phyloP scores from a whole-genome alignment of 2,888 invertebrate species.

The Agrotis puta region DNA sequence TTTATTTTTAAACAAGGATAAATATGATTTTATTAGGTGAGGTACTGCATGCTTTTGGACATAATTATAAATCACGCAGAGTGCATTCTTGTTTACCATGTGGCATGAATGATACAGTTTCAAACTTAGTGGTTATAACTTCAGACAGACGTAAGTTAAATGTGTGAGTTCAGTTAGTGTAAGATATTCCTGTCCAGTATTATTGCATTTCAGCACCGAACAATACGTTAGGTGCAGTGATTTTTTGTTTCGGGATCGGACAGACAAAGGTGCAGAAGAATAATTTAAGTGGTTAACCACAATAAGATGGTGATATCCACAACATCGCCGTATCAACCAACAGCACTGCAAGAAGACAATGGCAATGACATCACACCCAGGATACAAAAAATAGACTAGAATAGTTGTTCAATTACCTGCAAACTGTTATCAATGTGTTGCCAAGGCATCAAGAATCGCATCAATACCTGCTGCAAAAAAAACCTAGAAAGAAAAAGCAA shows the following conservation, averaged over 20 bases:
- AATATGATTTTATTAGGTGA: no score
- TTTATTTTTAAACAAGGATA: no score
- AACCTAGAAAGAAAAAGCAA: constrained; percentile 47
- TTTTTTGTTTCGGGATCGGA: constrained; percentile 31
- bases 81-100: constrained; percentile 12
- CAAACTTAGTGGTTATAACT: constrained; percentile 36
- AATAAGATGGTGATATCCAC: constrained; percentile 61
- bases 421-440: constrained; percentile 64
- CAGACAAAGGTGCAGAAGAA: constrained; percentile 21
- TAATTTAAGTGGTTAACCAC: constrained; percentile 7
- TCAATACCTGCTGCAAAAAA: constrained; percentile 69
- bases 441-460: constrained; percentile 60
- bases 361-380: constrained; percentile 41
- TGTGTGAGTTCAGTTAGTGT: constrained; percentile 44
- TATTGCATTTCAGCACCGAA: neutral
- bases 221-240: constrained; percentile 12
- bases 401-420: constrained; percentile 59
- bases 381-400: constrained; percentile 46
- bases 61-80: no score
- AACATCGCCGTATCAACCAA: constrained; percentile 65
- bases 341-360: constrained; percentile 52
- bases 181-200: constrained; percentile 38
- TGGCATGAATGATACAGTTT: constrained; percentile 42
- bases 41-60: no score
- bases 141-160: constrained; percentile 10